Percentiles rank a stretch among this genome's conserved stretches.
These are phyloP conservation scores for Pasiphila rectangulata DNA, from an alignment of 2,888 invertebrate genomes.

Conservation along the genomic window DNA sequence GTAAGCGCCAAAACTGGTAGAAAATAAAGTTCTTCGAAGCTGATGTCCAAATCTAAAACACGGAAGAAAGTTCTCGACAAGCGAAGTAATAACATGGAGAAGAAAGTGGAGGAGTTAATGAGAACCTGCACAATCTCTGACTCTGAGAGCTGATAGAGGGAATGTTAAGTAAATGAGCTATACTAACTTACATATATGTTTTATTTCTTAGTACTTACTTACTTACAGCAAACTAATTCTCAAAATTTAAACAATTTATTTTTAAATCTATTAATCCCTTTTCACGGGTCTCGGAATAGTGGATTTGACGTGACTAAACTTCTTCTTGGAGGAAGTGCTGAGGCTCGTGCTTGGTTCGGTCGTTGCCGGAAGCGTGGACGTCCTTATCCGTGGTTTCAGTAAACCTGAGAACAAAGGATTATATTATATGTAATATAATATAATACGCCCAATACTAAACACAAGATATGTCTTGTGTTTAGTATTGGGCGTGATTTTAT, in stretches of 20 bases:
- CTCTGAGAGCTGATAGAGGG: constrained; percentile 42
- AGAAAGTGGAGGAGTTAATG: constrained; percentile 63
- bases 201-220: constrained; percentile 21
- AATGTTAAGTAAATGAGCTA: constrained; percentile 28
- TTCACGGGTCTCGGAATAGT: constrained; percentile 65
- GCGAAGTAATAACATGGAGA: constrained; percentile 53
- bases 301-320: constrained; percentile 68
- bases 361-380: constrained; percentile 35
- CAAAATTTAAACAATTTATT: background rate
- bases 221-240: constrained; percentile 13
- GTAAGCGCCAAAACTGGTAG: constrained; percentile 35
- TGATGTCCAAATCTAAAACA: constrained; percentile 48
- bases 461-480: no score
- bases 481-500: no score
- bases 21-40: constrained; percentile 42
- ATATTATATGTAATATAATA: no score
- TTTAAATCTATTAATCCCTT: constrained; percentile 50
- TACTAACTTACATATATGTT: constrained; percentile 28
- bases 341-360: constrained; percentile 54
- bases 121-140: constrained; percentile 49
- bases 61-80: constrained; percentile 47
- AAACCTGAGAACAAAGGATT: constrained; percentile 46
- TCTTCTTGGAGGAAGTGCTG: constrained; percentile 52
- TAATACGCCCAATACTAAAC: no score
- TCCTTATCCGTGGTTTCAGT: constrained; percentile 54